phyloP scores from a whole-genome alignment of 2,888 invertebrate species.

The Lydus trimaculatus region DNA sequence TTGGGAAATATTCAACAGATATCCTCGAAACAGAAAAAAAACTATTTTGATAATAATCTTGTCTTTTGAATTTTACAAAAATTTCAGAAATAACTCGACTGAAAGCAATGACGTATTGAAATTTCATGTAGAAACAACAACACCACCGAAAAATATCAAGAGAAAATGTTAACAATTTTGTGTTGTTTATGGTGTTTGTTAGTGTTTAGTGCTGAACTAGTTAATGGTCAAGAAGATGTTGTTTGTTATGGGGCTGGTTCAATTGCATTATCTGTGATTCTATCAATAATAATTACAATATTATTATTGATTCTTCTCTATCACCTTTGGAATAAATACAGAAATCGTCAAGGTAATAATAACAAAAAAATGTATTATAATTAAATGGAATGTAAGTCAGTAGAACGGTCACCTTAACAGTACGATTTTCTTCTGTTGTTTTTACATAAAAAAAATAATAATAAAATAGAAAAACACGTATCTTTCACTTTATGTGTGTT shows the following conservation, averaged over 20 bases:
- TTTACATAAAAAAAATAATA: too few relatives aligned
- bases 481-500: conserved; percentile 23
- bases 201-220: conserved; percentile 34
- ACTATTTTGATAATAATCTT: not conserved
- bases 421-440: conserved; percentile 8
- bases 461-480: conserved; percentile 6
- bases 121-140: too few relatives aligned
- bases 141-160: too few relatives aligned
- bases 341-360: conserved; percentile 43
- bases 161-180: not conserved
- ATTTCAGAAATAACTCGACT: conserved; percentile 22
- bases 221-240: conserved; percentile 49
- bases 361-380: conserved; percentile 4
- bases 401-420: conserved; percentile 23
- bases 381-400: conserved; percentile 30
- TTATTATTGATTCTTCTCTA: conserved; percentile 65
- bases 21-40: not conserved
- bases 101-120: conserved; percentile 16
- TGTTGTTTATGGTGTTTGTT: conserved; percentile 18
- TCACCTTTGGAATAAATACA: conserved; percentile 47
- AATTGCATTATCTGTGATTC: conserved; percentile 74
- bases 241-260: conserved; percentile 73
- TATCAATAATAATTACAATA: conserved; percentile 73
- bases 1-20: not conserved
- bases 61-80: conserved; percentile 11